These are phyloP conservation scores for Netelia melanura DNA, from an alignment of 2,888 invertebrate species.

Conservation along the genomic window DNA sequence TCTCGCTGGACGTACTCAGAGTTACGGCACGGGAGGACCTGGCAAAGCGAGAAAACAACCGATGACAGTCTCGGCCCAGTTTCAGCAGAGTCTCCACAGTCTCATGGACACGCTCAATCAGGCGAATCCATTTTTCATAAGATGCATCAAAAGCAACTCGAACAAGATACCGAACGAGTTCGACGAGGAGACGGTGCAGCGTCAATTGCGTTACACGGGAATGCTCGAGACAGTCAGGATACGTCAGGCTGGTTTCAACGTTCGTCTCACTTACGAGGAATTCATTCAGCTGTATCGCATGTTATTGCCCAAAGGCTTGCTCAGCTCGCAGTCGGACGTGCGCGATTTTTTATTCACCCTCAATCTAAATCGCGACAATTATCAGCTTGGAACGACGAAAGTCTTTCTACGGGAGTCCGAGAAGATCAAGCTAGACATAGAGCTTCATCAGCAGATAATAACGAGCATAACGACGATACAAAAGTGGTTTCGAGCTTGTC, in stretches of 20 bases:
- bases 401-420: slow-evolving; percentile 97
- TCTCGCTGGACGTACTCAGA: slow-evolving; percentile 91
- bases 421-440: slow-evolving; percentile 95
- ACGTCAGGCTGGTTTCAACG: slow-evolving; percentile 97
- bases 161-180: slow-evolving; percentile 97
- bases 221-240: slow-evolving; percentile 98
- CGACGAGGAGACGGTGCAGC: slow-evolving; percentile 96
- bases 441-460: slow-evolving; percentile 97
- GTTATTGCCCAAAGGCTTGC: slow-evolving; percentile 93
- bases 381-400: slow-evolving; percentile 95
- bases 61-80: slow-evolving; percentile 97
- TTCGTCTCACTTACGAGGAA: slow-evolving; percentile 96
- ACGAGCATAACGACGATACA: slow-evolving; percentile 96
- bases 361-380: slow-evolving; percentile 95
- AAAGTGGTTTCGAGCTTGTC: slow-evolving; percentile 94
- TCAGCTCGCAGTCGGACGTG: slow-evolving; percentile 95
- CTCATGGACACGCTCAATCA: slow-evolving; percentile 97
- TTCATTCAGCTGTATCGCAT: slow-evolving; percentile 97
- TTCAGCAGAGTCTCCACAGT: slow-evolving; percentile 95
- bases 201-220: slow-evolving; percentile 96
- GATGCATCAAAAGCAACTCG: slow-evolving; percentile 98
- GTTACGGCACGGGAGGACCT: slow-evolving; percentile 83
- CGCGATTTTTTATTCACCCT: slow-evolving; percentile 93
- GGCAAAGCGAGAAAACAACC: slow-evolving; percentile 93
- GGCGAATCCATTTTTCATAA: slow-evolving; percentile 93